Evolutionary conservation across 2,797 vertebrate species (phyloP), one percentile per base, ranked within the genome.

Genomic region (Morus bassanus): DNA sequence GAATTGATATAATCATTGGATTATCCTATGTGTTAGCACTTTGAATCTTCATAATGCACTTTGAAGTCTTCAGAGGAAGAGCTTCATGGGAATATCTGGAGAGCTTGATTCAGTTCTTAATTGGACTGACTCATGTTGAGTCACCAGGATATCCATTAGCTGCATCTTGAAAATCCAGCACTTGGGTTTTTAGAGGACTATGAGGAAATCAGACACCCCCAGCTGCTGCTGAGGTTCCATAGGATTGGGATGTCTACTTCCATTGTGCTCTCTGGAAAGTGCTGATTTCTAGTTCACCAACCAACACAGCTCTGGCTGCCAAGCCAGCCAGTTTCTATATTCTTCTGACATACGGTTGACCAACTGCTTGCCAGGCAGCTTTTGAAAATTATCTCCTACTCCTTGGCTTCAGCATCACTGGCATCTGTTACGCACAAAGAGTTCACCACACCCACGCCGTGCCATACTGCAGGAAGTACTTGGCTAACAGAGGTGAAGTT

Each of bases 361-460:
- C 93, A 96, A 59, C 27, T 91, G 65, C 81, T 96, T 53, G 68
- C 83, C 69, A 91, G 79, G 88, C 76, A 95, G 64, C 65, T 89
- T 88, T 89, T 45, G 76, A 69, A 86, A 94, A 80, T 92, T 83
- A 87, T 92, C 88, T 96, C 76, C 90, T 95, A 31, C 97, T 96
- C 67, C 70, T 85, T 94, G 92, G 94, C 96, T 97, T 90, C 24
- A 77, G 79, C 88, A 91, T 90, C 91, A 88, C 93, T 70, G 92
- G 95, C 97, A 96, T 94, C 97, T 98, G 69, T 97, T 89, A 92
- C 78, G 78, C 94, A 97, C 96, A 92, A 76, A 96, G 96, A 95
- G 96, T 93, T 97, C 89, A 96, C 96, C 97, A 90, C 97, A 91
- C 92, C 96, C 94, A 94, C 87, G 76, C 78, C 94, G 97, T 94